A percentile compares a stretch with the other conserved stretches of the same genome.
These are phyloP conservation scores for Pitta sordida DNA, from an alignment of 2,113 vertebrate species.

Conservation along the genomic window DNA sequence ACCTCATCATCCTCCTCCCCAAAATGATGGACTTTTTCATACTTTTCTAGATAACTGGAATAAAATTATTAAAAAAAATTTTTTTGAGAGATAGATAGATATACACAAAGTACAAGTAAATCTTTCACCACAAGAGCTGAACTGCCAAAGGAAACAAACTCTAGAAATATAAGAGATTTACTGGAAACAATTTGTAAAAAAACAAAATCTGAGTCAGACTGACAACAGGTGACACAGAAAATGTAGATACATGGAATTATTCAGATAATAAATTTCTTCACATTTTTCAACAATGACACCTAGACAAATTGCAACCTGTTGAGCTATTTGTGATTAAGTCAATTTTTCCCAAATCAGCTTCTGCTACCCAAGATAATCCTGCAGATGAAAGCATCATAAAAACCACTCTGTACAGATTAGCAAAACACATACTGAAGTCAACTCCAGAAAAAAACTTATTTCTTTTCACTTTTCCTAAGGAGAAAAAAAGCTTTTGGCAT, in stretches of 20 bases:
- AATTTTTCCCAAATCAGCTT: background rate
- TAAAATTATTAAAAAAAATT: background rate
- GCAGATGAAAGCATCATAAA: background rate
- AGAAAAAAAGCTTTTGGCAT: background rate
- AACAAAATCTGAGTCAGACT: background rate
- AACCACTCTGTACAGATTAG: background rate
- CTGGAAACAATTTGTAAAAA: background rate
- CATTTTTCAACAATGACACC: background rate
- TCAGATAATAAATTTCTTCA: background rate
- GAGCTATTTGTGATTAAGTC: background rate
- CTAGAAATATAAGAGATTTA: background rate
- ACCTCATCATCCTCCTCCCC: slow-evolving; percentile 98
- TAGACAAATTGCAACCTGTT: background rate
- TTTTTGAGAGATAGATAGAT: slow-evolving; percentile 3
- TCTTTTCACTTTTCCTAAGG: background rate
- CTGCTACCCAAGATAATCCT: background rate
- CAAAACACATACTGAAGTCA: background rate
- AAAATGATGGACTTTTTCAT: slow-evolving; percentile 99
- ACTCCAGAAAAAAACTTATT: background rate
- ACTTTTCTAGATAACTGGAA: slow-evolving; percentile 97
- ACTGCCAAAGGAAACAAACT: background rate
- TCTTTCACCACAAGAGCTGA: background rate
- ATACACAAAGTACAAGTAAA: background rate
- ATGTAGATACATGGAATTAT: background rate
- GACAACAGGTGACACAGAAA: background rate